A percentile compares a stretch with the other conserved stretches of the same genome.
Evolutionary conservation across 2,888 invertebrate species (phyloP).

Genomic region (Hipparchia sbordonii): DNA sequence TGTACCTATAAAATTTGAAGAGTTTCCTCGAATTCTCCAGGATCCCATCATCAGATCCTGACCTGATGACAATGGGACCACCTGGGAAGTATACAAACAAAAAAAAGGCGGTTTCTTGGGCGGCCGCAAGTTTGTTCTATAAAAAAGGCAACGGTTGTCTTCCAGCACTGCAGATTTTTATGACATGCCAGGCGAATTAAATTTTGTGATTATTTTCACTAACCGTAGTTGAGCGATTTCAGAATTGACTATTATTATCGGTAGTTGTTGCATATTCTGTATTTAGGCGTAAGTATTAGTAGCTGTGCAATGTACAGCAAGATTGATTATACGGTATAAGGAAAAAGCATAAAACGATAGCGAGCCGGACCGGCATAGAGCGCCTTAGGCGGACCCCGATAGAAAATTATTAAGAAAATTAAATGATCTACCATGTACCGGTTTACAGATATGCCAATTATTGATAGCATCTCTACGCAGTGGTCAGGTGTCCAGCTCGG

Average conservation of each 20-base stretch:
- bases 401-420: conserved; percentile 83
- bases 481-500: conserved; percentile 6
- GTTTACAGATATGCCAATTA: conserved; percentile 80
- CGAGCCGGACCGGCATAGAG: conserved; percentile 58
- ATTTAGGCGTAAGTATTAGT: conserved; percentile 36
- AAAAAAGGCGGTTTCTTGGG: too few relatives aligned
- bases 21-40: too few relatives aligned
- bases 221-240: not conserved
- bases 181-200: too few relatives aligned
- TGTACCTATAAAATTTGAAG: too few relatives aligned
- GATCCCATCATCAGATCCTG: too few relatives aligned
- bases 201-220: too few relatives aligned
- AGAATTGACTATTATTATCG: not conserved
- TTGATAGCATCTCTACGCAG: conserved; percentile 69
- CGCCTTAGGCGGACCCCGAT: conserved; percentile 69
- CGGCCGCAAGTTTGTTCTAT: too few relatives aligned
- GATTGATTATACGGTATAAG: conserved; percentile 75
- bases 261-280: conserved; percentile 22
- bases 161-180: too few relatives aligned
- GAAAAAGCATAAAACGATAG: conserved; percentile 72
- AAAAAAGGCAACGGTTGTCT: too few relatives aligned
- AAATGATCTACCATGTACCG: conserved; percentile 78
- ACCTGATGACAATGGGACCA: too few relatives aligned
- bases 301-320: conserved; percentile 40
- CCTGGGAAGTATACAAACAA: too few relatives aligned